These are phyloP conservation scores for Porites lutea DNA, from an alignment of 64 coral and sea anemone genomes.

Conservation along the genomic window DNA sequence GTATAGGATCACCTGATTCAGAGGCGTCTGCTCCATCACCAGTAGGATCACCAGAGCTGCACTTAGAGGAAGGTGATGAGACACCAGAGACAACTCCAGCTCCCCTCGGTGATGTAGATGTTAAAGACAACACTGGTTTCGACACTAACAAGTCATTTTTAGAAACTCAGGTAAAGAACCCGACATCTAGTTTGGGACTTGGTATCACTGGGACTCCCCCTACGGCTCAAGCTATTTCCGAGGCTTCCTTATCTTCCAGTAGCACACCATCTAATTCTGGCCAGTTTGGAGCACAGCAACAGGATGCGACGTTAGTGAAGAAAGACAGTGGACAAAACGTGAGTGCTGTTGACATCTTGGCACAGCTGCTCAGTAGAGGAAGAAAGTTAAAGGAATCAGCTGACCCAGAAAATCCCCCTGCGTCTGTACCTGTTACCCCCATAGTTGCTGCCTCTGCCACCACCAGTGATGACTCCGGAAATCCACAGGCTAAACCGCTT, in stretches of 20 bases:
- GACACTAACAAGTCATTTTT: slow-evolving; percentile 73
- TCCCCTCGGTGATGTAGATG: slow-evolving; percentile 45
- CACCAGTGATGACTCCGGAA: slow-evolving; percentile 21
- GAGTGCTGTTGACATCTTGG: slow-evolving; percentile 84
- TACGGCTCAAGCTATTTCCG: background rate
- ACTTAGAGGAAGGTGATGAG: slow-evolving; percentile 73
- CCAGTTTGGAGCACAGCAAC: slow-evolving; percentile 1
- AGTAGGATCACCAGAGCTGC: slow-evolving; percentile 82
- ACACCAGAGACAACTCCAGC: slow-evolving; percentile 73
- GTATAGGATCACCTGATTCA: slow-evolving; percentile 70
- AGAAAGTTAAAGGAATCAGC: slow-evolving; percentile 73
- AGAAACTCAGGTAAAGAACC: slow-evolving; percentile 2
- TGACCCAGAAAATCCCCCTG: slow-evolving; percentile 25
- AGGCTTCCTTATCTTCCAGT: background rate
- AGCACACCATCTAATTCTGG: slow-evolving; percentile 20
- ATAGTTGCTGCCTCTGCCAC: background rate
- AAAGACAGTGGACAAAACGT: slow-evolving; percentile 67
- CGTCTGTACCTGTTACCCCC: slow-evolving; percentile 27
- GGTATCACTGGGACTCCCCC: background rate
- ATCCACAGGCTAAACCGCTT: slow-evolving; percentile 73
- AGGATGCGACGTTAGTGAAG: slow-evolving; percentile 14
- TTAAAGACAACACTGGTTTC: slow-evolving; percentile 62
- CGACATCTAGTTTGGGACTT: background rate
- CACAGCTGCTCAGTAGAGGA: slow-evolving; percentile 85
- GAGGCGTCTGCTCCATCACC: slow-evolving; percentile 91